A percentile compares a stretch with the other conserved stretches of the same genome.
Evolutionary conservation across 1,140 invertebrate species (phyloP).

Genomic region (Gonatopus flavifemur): DNA sequence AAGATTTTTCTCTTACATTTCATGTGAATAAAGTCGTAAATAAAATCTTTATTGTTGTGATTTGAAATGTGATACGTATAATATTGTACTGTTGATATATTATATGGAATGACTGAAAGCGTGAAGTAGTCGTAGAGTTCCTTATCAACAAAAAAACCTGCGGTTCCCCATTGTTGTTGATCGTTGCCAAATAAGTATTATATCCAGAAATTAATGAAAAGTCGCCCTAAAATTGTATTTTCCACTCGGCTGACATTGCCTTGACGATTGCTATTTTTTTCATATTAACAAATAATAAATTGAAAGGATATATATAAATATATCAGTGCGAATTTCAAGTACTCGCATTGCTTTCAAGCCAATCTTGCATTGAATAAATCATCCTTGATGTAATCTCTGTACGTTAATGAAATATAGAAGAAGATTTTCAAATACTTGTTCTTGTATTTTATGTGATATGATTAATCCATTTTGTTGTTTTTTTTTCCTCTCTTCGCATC

Average conservation of each 20-base stretch:
- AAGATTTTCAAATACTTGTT: constrained; percentile 33
- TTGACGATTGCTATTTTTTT: constrained; percentile 50
- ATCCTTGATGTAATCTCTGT: constrained; percentile 52
- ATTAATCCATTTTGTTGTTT: too few species aligned
- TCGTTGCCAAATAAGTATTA: constrained; percentile 55
- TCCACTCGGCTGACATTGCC: constrained; percentile 47
- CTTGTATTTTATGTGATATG: too few species aligned
- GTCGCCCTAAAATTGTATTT: constrained; percentile 39
- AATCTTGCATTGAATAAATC: constrained; percentile 46
- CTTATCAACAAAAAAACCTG: constrained; percentile 19
- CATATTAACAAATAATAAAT: constrained; percentile 34
- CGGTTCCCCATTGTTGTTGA: constrained; percentile 55
- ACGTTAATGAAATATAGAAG: constrained; percentile 51
- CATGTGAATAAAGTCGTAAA: too few species aligned
- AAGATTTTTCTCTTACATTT: too few species aligned
- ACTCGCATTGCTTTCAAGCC: constrained; percentile 27
- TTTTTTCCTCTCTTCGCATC: too few species aligned
- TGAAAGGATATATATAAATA: too few species aligned
- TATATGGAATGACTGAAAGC: too few species aligned
- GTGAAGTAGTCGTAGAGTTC: neutral
- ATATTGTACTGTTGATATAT: too few species aligned
- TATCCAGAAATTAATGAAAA: constrained; percentile 19
- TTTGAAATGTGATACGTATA: too few species aligned
- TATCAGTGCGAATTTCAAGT: too few species aligned
- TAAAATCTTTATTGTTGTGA: too few species aligned